Evolutionary conservation across 2,888 invertebrate species (phyloP).

Genomic region (Dasypogon diadema): DNA sequence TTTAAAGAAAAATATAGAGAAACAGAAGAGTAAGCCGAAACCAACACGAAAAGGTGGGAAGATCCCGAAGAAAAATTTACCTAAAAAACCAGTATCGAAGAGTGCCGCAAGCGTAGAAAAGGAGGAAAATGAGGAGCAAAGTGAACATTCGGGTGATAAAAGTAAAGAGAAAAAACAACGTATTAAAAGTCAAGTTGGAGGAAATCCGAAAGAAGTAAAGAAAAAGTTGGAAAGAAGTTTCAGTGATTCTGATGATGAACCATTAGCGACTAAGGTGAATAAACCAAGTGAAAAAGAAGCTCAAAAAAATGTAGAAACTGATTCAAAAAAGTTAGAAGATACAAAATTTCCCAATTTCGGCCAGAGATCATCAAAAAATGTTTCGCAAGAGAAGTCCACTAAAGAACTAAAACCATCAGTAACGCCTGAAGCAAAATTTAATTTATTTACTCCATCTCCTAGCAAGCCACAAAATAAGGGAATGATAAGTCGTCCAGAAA

Average conservation of each 20-base stretch:
- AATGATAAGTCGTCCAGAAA: constrained; percentile 59
- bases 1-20: constrained; percentile 68
- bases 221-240: constrained; percentile 69
- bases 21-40: constrained; percentile 53
- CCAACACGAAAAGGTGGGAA: neutral
- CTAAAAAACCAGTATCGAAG: constrained; percentile 14
- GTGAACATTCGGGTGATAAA: neutral
- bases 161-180: constrained; percentile 7
- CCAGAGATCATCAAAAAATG: neutral
- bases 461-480: constrained; percentile 52
- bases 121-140: constrained; percentile 43
- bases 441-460: constrained; percentile 45
- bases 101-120: constrained; percentile 61
- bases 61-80: neutral
- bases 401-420: neutral
- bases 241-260: constrained; percentile 77
- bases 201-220: constrained; percentile 20
- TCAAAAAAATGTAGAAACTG: neutral
- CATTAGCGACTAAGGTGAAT: constrained; percentile 71
- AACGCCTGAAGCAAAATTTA: neutral
- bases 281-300: constrained; percentile 61
- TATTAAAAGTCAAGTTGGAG: neutral
- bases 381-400: constrained; percentile 1
- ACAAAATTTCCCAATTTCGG: neutral
- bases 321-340: neutral